A percentile compares a stretch with the other conserved stretches of the same genome.
phyloP scores from a whole-genome alignment of 2,113 vertebrate genomes.

The Pogonocichla stellata region DNA sequence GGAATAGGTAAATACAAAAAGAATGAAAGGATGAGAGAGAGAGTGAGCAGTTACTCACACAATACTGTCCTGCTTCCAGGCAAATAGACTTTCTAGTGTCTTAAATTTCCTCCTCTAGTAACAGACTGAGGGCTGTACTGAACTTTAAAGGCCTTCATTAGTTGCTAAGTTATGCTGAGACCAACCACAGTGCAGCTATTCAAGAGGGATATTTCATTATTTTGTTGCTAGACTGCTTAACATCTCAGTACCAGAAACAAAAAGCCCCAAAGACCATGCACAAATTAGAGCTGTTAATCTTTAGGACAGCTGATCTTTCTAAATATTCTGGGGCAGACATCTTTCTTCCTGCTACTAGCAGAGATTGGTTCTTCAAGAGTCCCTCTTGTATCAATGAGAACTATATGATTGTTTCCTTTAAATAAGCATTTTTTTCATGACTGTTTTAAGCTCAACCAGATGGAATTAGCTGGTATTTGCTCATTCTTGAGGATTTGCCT shows the following conservation, averaged over 20 bases:
- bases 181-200: slow-evolving; percentile 8
- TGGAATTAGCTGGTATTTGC: neutral
- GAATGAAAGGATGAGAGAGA: neutral
- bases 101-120: slow-evolving; percentile 19
- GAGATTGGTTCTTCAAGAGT: neutral
- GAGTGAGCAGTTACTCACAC: neutral
- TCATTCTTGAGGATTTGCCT: neutral
- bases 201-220: slow-evolving; percentile 24
- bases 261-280: neutral
- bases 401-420: neutral
- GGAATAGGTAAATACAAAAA: neutral
- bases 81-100: neutral
- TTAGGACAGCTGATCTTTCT: slow-evolving; percentile 5
- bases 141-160: slow-evolving; percentile 41
- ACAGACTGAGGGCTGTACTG: neutral
- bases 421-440: neutral
- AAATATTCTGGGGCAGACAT: neutral
- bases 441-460: neutral
- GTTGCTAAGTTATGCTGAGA: slow-evolving; percentile 36
- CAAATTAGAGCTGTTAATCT: slow-evolving; percentile 15
- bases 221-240: slow-evolving; percentile 4
- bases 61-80: neutral
- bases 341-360: neutral
- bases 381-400: neutral
- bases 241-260: slow-evolving; percentile 25